Conservation (phyloP, 2,888 invertebrate species). For the Nasonia oneida region DNA sequence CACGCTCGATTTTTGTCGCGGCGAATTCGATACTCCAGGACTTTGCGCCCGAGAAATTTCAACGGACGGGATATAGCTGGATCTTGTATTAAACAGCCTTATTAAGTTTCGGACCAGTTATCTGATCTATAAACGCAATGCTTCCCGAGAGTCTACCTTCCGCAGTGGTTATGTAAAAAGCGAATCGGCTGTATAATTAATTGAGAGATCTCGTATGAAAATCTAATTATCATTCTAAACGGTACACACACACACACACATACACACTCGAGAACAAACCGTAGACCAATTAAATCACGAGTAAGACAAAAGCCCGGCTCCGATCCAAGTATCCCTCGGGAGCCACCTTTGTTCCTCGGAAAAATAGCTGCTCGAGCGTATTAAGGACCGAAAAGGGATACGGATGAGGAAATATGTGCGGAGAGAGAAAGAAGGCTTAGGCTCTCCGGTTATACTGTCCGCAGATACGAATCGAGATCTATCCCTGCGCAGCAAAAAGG, state of each 20-base stretch:
- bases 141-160: neutral
- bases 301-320: neutral
- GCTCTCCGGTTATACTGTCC: neutral
- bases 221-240: neutral
- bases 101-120: conserved; percentile 39
- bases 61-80: neutral
- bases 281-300: no score
- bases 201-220: neutral
- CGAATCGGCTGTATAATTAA: neutral
- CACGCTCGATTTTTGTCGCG: neutral
- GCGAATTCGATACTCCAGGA: neutral
- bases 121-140: conserved; percentile 42
- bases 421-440: neutral
- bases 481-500: neutral
- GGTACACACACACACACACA: no score
- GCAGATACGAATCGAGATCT: no score
- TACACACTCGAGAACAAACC: no score
- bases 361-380: neutral
- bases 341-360: neutral
- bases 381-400: conserved; percentile 13
- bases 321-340: neutral
- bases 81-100: conserved; percentile 2
- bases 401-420: conserved; percentile 35
- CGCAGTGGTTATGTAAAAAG: neutral
- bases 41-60: conserved; percentile 11